These are phyloP conservation scores for Argyresthia albistria DNA, from an alignment of 2,888 invertebrate species.

Conservation along the genomic window DNA sequence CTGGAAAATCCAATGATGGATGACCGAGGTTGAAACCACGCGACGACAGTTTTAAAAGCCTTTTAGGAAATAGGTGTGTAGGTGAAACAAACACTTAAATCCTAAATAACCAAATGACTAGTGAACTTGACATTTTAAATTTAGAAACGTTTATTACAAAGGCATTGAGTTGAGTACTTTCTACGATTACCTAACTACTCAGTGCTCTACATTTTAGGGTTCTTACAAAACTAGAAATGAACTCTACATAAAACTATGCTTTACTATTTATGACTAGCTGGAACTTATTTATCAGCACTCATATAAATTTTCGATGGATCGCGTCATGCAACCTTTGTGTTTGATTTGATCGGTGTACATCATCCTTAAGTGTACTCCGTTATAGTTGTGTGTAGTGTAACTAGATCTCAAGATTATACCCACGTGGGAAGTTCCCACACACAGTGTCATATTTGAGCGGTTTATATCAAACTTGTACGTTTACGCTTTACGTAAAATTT, in stretches of 20 bases:
- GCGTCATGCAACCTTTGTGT: background rate
- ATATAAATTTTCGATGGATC: too few species aligned
- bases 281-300: too few species aligned
- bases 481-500: too few species aligned
- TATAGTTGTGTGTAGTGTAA: slow-evolving; percentile 36
- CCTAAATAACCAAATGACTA: too few species aligned
- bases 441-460: too few species aligned
- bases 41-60: background rate
- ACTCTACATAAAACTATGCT: too few species aligned
- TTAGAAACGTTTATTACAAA: too few species aligned
- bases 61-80: background rate
- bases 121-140: too few species aligned
- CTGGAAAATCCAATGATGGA: background rate
- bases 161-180: background rate
- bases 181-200: background rate
- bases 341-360: background rate
- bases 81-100: background rate
- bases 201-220: background rate
- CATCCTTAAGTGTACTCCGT: slow-evolving; percentile 1
- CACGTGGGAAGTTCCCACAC: slow-evolving; percentile 55
- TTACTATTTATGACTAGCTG: too few species aligned
- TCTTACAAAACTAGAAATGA: too few species aligned
- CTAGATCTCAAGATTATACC: slow-evolving; percentile 37
- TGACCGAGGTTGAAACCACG: background rate
- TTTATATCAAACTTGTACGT: too few species aligned